Evolutionary conservation across 2,888 invertebrate species (phyloP).

Genomic region (Phaedon cochleariae): DNA sequence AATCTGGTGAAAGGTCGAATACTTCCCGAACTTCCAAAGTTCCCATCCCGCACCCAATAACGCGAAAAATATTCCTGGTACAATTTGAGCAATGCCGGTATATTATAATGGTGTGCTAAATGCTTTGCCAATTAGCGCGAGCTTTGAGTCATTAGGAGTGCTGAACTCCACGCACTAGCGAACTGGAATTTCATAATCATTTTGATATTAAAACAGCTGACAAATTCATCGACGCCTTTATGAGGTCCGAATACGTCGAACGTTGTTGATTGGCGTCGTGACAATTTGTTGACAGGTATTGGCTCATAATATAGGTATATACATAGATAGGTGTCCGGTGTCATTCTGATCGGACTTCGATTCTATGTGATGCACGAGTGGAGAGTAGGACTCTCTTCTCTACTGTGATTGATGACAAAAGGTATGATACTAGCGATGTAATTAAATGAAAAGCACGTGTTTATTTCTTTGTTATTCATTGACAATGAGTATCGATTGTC

Average conservation of each 20-base stretch:
- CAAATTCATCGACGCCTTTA: neutral
- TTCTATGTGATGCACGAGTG: too few relatives aligned
- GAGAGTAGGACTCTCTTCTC: too few relatives aligned
- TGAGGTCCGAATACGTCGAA: slow-evolving; percentile 3
- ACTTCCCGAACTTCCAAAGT: neutral
- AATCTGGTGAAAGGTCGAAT: neutral
- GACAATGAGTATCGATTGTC: too few relatives aligned
- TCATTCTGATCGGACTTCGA: too few relatives aligned
- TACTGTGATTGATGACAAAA: too few relatives aligned
- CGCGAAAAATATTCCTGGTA: slow-evolving; percentile 8
- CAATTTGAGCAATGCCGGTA: slow-evolving; percentile 26
- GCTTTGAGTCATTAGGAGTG: slow-evolving; percentile 41
- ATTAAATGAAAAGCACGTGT: too few relatives aligned
- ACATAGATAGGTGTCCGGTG: too few relatives aligned
- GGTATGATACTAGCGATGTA: too few relatives aligned
- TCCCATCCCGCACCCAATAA: neutral
- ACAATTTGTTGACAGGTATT: too few relatives aligned
- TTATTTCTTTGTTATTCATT: too few relatives aligned
- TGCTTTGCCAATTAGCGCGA: slow-evolving; percentile 43
- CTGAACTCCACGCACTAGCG: slow-evolving; percentile 18
- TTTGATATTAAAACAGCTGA: slow-evolving; percentile 24
- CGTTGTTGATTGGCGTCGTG: too few relatives aligned
- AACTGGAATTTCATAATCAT: slow-evolving; percentile 31
- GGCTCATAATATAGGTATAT: too few relatives aligned
- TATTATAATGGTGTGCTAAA: slow-evolving; percentile 27